Percentiles rank a stretch among this genome's conserved stretches.
Evolutionary conservation across 1,140 invertebrate genomes (phyloP).

Genomic region (Thalassaphorura encarpata): DNA sequence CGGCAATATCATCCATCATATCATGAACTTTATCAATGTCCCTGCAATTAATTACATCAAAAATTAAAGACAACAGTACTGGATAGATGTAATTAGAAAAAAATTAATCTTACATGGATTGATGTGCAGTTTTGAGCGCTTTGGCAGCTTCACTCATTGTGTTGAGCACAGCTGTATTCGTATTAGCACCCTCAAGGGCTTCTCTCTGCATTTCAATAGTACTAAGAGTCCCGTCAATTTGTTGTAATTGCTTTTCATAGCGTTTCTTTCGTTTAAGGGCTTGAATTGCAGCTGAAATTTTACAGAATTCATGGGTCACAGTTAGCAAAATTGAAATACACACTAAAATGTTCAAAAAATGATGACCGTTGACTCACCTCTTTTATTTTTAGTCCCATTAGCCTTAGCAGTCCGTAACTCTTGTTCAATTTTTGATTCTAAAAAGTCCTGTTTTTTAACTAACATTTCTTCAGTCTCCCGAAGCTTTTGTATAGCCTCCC

Average conservation of each 20-base stretch:
- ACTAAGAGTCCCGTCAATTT: slow-evolving; percentile 97
- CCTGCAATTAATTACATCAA: too few species aligned
- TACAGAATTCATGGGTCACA: too few species aligned
- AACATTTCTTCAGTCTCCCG: slow-evolving; percentile 96
- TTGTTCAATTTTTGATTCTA: slow-evolving; percentile 90
- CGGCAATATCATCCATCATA: slow-evolving; percentile 98
- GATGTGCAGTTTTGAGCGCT: slow-evolving; percentile 89
- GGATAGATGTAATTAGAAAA: too few species aligned
- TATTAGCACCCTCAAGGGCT: slow-evolving; percentile 96
- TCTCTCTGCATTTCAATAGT: slow-evolving; percentile 98
- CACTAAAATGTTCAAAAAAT: too few species aligned
- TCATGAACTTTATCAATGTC: slow-evolving; percentile 96
- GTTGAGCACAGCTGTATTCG: slow-evolving; percentile 93
- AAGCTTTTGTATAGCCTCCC: slow-evolving; percentile 94
- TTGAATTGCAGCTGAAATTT: slow-evolving; percentile 93
- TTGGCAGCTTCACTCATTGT: slow-evolving; percentile 95
- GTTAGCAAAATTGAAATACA: too few species aligned
- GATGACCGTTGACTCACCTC: too few species aligned
- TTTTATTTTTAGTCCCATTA: slow-evolving; percentile 94
- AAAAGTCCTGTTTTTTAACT: slow-evolving; percentile 94
- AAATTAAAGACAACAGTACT: too few species aligned
- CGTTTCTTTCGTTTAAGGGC: slow-evolving; percentile 97
- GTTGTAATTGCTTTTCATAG: slow-evolving; percentile 91
- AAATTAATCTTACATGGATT: too few species aligned
- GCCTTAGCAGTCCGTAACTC: slow-evolving; percentile 80